These are phyloP conservation scores for Callyntrura guangdongensis DNA, from an alignment of 2,888 invertebrate genomes.

Conservation along the genomic window DNA sequence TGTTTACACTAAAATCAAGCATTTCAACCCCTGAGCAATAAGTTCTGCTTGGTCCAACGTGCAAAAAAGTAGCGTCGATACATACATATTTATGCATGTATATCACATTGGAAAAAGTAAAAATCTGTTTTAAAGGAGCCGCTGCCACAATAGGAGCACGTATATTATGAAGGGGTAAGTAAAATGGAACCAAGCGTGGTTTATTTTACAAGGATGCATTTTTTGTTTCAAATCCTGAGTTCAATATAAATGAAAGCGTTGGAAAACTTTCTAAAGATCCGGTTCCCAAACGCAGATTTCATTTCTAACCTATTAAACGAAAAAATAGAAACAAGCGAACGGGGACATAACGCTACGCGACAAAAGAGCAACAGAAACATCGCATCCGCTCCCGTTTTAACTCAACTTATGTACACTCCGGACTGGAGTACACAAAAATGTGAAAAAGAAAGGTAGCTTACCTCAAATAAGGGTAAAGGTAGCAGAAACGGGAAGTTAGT, in stretches of 20 bases:
- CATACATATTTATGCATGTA: too few relatives aligned
- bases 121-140: too few relatives aligned
- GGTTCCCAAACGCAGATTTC: neutral
- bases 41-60: too few relatives aligned
- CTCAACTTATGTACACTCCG: too few relatives aligned
- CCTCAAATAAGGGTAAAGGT: neutral
- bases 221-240: neutral
- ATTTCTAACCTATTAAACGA: neutral
- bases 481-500: neutral
- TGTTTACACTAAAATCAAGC: too few relatives aligned
- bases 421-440: neutral
- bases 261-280: neutral
- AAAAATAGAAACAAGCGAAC: neutral
- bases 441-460: neutral
- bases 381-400: neutral
- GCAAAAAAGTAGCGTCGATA: too few relatives aligned
- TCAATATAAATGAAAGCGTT: neutral
- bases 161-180: neutral
- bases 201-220: neutral
- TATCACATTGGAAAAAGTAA: too few relatives aligned
- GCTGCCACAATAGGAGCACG: too few relatives aligned
- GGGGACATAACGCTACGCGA: neutral
- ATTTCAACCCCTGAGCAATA: too few relatives aligned
- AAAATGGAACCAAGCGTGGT: neutral
- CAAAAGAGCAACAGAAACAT: neutral